Evolutionary conservation across 2,113 vertebrate genomes (phyloP), one percentile per base, ranked within the genome.

Genomic region (Montifringilla adamsi): DNA sequence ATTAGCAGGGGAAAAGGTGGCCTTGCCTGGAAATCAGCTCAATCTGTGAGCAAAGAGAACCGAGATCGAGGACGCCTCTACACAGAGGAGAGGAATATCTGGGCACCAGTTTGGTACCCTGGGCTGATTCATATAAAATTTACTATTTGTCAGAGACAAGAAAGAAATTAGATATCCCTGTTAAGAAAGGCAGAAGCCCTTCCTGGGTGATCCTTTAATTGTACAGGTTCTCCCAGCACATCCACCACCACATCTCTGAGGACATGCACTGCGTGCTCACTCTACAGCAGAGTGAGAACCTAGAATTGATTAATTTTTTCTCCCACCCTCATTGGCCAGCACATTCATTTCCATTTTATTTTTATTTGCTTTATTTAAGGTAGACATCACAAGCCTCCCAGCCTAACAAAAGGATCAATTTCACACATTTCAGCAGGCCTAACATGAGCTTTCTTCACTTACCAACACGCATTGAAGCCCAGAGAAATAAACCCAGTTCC

Each of bases 181-280:
- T 27, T 44, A 43, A 72, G 47, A 74, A 69, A 64, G 30, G 20
- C 49, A 85, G 7, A 5, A 68, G 27, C 9, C 31, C 43, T 44
- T 60, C 37, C 33, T n/a, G 31, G 10, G 11, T 50, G 52, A 58
- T 39, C 23, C 59, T 62, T 33, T 49, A 44, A n/a, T 9, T 9
- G 7, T 3, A 21, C 4, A 52, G 31, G 37, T 24, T 76, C 14
- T 66, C 24, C 35, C 69, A 80, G 49, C 49, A 64, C 33, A 41
- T 1, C 41, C 72, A 47, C 7, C 67, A 66, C 49, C 44, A 46
- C 13, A 8, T 11, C 47, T 22, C 55, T 33, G 35, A 84, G 77
- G 37, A 37, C 20, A 19, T 3, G 3, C 24, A 14, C 30, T n/a
- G 18, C 0, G 0, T 8, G 28, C 46, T 52, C 0, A 1, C 46